Evolutionary conservation across 2,113 vertebrate species (phyloP), one percentile per base, ranked within the genome.

Genomic region (Eidolon helvum): DNA sequence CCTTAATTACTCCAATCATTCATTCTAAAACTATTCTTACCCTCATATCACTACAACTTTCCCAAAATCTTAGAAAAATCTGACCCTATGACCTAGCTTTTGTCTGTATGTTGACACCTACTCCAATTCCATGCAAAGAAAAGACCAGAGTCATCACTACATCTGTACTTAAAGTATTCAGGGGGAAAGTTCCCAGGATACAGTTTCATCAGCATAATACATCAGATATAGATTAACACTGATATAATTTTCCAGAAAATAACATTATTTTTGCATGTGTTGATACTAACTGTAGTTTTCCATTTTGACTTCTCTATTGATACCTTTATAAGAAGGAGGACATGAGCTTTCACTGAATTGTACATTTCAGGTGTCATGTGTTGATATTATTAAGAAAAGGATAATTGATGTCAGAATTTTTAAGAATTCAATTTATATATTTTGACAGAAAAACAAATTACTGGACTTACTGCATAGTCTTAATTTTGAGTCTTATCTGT

Each of bases 21-120:
- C 53, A 86, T 75, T 96, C 68, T 91, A 65, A 96, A 96, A 94
- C 22, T 77, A 91, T 77, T 91, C 87, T 63, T 87, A 69, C 33
- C 38, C 12, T 66, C 22, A 57, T 65, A n/a, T n/a, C 21, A 66
- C 10, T 12, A 7, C n/a, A 92, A 57, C 66, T 82, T 95, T 71
- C 38, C 55, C 84, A 8, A 75, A 91, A 48, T 35, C 38, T 89
- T 96, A 77, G 33, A 79, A 66, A 90, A 92, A 48, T 90, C 59
- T 89, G 28, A 79, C 10, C 45, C 48, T 35, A 80, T 72, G 48
- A 95, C 33, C 33, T 9, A 72, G 24, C 30, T 87, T 59, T 66
- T 82, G 7, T 71, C 57, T 66, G 11, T 38, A 55, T 1, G 4
- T 43, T 93, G 19, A 10, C 28, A 78, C 19, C 53, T 21, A 40